Evolutionary conservation across 2,888 invertebrate species (phyloP).

Genomic region (Neoaliturus tenellus): DNA sequence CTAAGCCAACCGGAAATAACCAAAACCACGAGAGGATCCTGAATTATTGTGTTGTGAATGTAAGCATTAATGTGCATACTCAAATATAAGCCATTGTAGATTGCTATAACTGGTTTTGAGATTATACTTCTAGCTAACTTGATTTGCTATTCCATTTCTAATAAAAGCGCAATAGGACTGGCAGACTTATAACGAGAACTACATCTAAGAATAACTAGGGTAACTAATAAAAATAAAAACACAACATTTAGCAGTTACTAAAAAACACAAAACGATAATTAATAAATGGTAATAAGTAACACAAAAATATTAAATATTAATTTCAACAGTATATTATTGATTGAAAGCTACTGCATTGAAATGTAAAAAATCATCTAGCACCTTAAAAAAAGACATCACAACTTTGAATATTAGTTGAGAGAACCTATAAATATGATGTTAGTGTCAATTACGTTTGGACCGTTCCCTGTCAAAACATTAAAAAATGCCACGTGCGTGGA

Average conservation of each 20-base stretch:
- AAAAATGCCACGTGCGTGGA: no score
- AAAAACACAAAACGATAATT: background rate
- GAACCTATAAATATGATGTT: no score
- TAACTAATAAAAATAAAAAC: background rate
- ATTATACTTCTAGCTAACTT: no score
- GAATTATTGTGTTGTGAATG: background rate
- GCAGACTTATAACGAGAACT: background rate
- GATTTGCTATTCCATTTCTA: background rate
- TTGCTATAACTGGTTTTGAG: background rate
- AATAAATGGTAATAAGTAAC: background rate
- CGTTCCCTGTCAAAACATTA: no score
- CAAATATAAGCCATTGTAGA: conserved; percentile 42
- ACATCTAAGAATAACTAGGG: background rate
- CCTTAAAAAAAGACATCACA: no score
- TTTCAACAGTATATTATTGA: no score
- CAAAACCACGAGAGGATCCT: background rate
- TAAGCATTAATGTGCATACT: conserved; percentile 30
- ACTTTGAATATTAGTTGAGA: no score
- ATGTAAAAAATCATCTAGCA: no score
- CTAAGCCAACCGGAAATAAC: background rate
- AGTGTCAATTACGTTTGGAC: no score
- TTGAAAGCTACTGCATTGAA: no score
- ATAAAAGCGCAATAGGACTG: background rate
- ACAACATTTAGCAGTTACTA: background rate
- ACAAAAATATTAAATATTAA: no score